phyloP scores from a whole-genome alignment of 1,140 invertebrate genomes.

The Drosophila littoralis region DNA sequence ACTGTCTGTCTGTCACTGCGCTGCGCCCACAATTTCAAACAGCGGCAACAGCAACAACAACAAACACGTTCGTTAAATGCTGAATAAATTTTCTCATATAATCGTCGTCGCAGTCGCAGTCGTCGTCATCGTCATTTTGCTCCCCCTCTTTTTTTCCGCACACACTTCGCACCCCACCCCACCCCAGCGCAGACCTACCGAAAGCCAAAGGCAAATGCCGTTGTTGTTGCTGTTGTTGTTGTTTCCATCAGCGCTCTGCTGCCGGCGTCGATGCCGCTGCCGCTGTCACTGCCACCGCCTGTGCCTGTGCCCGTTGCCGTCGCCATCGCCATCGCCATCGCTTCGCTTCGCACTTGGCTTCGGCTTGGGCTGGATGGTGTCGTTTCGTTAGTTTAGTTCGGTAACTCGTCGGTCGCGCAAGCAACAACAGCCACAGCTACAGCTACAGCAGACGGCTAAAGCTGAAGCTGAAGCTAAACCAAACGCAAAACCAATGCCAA shows the following conservation, averaged over 20 bases:
- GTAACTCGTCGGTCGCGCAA: conserved; percentile 83
- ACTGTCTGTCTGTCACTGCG: conserved; percentile 26
- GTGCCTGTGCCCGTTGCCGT: conserved; percentile 19
- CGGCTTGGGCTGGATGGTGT: conserved; percentile 70
- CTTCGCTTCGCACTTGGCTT: conserved; percentile 55
- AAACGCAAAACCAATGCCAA: conserved; percentile 25
- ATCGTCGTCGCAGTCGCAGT: conserved; percentile 62
- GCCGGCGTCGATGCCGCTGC: conserved; percentile 43
- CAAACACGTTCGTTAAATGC: conserved; percentile 75
- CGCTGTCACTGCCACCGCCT: conserved; percentile 33
- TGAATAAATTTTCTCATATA: conserved; percentile 79
- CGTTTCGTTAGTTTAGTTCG: conserved; percentile 81
- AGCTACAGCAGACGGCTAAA: conserved; percentile 30
- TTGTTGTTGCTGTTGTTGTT: conserved; percentile 42
- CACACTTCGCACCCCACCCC: conserved; percentile 26
- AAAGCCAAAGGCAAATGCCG: conserved; percentile 34
- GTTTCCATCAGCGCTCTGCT: conserved; percentile 45
- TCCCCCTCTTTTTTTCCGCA: conserved; percentile 23
- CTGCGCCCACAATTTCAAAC: conserved; percentile 44
- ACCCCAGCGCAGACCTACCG: conserved; percentile 13
- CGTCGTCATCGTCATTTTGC: conserved; percentile 43
- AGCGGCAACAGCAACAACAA: conserved; percentile 35
- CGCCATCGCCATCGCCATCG: conserved; percentile 4
- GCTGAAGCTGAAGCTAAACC: conserved; percentile 22
- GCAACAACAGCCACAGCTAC: conserved; percentile 47